Evolutionary conservation across 2,113 vertebrate genomes (phyloP), one percentile per base, ranked within the genome.

Genomic region (Addax nasomaculatus): DNA sequence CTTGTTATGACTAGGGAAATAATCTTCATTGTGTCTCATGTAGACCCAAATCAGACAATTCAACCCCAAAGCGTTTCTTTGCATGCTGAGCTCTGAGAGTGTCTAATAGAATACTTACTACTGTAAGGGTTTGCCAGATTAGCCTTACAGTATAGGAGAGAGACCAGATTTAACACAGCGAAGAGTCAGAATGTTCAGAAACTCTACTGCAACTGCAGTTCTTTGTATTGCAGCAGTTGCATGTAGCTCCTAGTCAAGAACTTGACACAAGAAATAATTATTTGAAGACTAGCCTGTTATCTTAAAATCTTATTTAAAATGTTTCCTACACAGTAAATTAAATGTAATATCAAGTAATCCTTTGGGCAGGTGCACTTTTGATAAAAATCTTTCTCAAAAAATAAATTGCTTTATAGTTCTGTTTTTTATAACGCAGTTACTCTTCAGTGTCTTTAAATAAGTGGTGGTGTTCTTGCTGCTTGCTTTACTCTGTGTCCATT

Each of bases 271-370:
- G 83, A 93, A 76, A 64, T 33, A 91, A 64, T 57, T 39, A 55
- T 29, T 86, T 89, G 64, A 95, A 90, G 51, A 60, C 29, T 30
- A 92, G 51, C 1, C 36, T 73, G 7, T 58, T 83, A 36, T 83
- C 62, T 84, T 84, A 39, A 90, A 86, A 60, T 67, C 57, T 93
- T 67, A 67, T 73, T 93, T 93, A 83, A 96, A 96, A 89, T 49
- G 60, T 53, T 27, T 95, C 57, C 62, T 29, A 85, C 60, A 49
- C 15, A 93, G n/a, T 62, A 9, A 27, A 70, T 43, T 88, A 90
- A 84, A 21, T 51, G 45, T n/a, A 39, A 33, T 53, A 93, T 53
- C 45, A 80, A 89, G 85, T 64, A 57, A 57, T 36, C 27, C 53
- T 91, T 62, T 67, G 49, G 49, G 62, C 33, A 91, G 78, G 53